Conservation (phyloP, 2,797 vertebrate species). For the Stomatorhinus walkeri region DNA sequence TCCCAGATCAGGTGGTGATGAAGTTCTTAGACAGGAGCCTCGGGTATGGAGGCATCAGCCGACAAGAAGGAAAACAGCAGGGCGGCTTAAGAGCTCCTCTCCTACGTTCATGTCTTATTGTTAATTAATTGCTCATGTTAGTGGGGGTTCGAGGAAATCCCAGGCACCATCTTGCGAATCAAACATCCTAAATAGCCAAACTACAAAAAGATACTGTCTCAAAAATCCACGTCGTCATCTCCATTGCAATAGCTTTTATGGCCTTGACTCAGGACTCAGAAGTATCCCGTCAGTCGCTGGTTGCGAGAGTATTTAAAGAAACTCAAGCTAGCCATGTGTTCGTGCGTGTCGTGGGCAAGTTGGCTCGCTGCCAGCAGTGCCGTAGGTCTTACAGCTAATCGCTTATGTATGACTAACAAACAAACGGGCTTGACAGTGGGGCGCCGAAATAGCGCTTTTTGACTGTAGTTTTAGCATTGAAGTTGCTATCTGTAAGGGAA, state of each 20-base stretch:
- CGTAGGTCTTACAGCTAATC: neutral
- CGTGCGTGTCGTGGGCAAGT: conserved; percentile 57
- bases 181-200: neutral
- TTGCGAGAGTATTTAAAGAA: conserved; percentile 20
- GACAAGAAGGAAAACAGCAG: neutral
- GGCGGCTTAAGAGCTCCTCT: neutral
- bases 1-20: neutral
- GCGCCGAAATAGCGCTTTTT: conserved; percentile 56
- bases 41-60: neutral
- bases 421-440: conserved; percentile 58
- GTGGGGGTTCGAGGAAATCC: neutral
- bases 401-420: neutral
- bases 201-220: conserved; percentile 28
- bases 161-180: neutral
- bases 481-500: conserved; percentile 60
- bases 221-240: conserved; percentile 9
- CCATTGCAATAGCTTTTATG: neutral
- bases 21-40: neutral
- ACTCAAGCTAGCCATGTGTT: conserved; percentile 31
- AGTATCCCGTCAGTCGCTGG: neutral
- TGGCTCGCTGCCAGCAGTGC: conserved; percentile 40
- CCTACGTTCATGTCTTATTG: neutral
- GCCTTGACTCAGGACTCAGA: neutral
- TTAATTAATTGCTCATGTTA: neutral
- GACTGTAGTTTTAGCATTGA: conserved; percentile 67